Evolutionary conservation across 2,888 invertebrate species (phyloP).

Genomic region (Ormyrus labotus): DNA sequence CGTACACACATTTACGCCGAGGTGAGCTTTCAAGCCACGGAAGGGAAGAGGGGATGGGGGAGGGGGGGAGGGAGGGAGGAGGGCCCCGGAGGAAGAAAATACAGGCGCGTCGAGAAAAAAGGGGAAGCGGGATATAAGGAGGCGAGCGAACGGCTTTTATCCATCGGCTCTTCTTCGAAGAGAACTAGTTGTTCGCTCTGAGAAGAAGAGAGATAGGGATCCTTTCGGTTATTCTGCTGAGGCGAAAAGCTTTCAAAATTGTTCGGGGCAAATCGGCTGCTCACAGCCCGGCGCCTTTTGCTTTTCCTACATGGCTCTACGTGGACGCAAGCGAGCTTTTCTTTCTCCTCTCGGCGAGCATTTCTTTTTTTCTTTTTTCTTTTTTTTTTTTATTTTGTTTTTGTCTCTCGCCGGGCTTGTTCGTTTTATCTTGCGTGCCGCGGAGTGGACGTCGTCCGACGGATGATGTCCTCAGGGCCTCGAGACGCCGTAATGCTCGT

Average conservation of each 20-base stretch:
- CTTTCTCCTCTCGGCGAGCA: background rate
- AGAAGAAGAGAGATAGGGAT: background rate
- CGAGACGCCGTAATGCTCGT: background rate
- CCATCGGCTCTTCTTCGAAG: slow-evolving; percentile 1
- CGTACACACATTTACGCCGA: slow-evolving; percentile 55
- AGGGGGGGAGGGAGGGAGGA: slow-evolving; percentile 53
- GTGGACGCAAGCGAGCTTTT: background rate
- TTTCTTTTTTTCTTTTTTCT: background rate
- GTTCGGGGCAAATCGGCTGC: slow-evolving; percentile 31
- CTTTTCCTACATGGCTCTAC: background rate
- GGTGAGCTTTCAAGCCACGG: background rate
- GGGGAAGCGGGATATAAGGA: background rate
- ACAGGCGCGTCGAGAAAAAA: background rate
- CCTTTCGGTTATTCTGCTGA: slow-evolving; percentile 32
- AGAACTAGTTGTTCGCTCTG: slow-evolving; percentile 5
- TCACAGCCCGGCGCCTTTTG: background rate
- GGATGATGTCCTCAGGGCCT: slow-evolving; percentile 18
- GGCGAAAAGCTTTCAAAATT: slow-evolving; percentile 39
- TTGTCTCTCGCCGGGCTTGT: background rate
- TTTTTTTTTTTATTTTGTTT: background rate
- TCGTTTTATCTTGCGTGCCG: too few species aligned
- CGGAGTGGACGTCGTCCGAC: background rate
- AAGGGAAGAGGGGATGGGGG: slow-evolving; percentile 19
- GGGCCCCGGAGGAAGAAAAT: slow-evolving; percentile 21
- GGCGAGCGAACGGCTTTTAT: slow-evolving; percentile 25